Conservation (phyloP, 2,888 invertebrate genomes). For the Epinotia ramella region DNA sequence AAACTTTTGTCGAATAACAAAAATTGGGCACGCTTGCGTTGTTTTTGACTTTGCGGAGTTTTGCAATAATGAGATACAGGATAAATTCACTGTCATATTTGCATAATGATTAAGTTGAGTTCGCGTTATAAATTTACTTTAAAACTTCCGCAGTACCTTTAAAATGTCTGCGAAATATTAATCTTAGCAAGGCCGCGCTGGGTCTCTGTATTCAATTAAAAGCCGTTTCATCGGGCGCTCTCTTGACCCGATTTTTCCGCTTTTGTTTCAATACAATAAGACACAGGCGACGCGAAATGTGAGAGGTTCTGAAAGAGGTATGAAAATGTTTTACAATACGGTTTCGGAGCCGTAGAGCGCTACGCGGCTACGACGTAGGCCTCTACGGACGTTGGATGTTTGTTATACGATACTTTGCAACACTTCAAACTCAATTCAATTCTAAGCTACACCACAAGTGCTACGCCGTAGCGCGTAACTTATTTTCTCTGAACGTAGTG, state of each 20-base stretch:
- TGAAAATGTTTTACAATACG: constrained; percentile 42
- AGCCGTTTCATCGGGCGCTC: constrained; percentile 49
- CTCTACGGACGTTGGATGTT: constrained; percentile 29
- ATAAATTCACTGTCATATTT: constrained; percentile 38
- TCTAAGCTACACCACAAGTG: background rate
- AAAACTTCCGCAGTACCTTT: constrained; percentile 6
- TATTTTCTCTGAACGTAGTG: background rate
- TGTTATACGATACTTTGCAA: background rate
- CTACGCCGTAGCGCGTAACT: background rate
- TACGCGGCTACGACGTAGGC: constrained; percentile 30
- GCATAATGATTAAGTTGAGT: constrained; percentile 38
- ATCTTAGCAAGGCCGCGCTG: constrained; percentile 6
- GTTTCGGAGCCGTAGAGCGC: constrained; percentile 18
- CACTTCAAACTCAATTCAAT: background rate
- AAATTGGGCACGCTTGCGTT: constrained; percentile 26
- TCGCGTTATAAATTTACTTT: background rate
- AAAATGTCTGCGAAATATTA: constrained; percentile 26
- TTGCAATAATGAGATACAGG: constrained; percentile 36
- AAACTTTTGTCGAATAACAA: constrained; percentile 44
- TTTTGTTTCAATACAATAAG: constrained; percentile 82
- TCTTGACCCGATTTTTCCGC: constrained; percentile 75
- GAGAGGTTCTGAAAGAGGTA: constrained; percentile 33
- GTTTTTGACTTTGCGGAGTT: constrained; percentile 38
- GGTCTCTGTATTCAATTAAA: constrained; percentile 40
- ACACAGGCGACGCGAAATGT: constrained; percentile 54